phyloP scores from a whole-genome alignment of 2,113 vertebrate species.

The Seriola dumerili region DNA sequence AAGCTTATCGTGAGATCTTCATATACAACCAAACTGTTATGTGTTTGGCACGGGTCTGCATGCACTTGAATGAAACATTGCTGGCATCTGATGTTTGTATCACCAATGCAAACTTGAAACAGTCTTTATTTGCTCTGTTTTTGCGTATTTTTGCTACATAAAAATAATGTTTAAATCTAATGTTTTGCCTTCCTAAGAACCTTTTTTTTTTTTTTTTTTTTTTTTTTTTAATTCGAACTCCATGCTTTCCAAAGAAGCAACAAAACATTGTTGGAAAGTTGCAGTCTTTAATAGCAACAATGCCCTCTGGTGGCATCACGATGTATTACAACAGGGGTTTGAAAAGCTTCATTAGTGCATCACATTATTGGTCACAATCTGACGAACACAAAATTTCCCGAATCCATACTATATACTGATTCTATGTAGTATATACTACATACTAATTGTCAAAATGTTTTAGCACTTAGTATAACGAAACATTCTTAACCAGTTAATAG shows the following conservation, averaged over 20 bases:
- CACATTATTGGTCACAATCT: neutral
- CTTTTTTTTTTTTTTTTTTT: neutral
- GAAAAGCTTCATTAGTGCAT: neutral
- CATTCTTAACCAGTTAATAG: too few relatives aligned
- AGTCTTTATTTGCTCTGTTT: slow-evolving; percentile 32
- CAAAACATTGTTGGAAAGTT: neutral
- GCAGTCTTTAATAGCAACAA: slow-evolving; percentile 26
- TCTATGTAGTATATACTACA: neutral
- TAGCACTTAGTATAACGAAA: neutral
- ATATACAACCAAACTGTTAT: neutral
- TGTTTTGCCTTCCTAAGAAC: neutral
- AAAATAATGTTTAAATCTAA: slow-evolving; percentile 2
- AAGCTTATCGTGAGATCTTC: slow-evolving; percentile 1
- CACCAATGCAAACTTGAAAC: neutral
- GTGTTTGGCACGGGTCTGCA: neutral
- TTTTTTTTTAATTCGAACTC: too few relatives aligned
- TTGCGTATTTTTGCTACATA: slow-evolving; percentile 40
- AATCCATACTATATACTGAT: neutral
- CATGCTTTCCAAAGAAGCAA: neutral
- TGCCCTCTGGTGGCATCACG: slow-evolving; percentile 53
- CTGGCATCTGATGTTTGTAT: slow-evolving; percentile 1
- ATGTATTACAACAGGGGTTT: slow-evolving; percentile 7
- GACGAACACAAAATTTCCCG: neutral
- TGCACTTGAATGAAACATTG: neutral
- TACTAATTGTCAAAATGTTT: neutral